Base-by-base conservation (phyloP, 2,888 invertebrate genomes). In the Oligia latruncula region DNA sequence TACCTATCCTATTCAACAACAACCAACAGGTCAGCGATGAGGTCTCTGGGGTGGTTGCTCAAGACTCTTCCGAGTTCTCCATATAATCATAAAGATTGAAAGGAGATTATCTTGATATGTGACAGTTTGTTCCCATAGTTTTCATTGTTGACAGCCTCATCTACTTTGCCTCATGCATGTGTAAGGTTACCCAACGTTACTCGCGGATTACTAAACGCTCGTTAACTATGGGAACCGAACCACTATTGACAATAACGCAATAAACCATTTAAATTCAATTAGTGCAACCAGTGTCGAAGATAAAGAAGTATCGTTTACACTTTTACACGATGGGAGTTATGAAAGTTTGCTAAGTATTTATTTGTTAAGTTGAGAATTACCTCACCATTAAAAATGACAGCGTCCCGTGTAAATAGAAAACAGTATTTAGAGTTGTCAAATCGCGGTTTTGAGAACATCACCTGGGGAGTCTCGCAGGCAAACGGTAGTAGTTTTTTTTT, bases 61-160 rank as follows among this genome's bases (percentile, higher is more conserved):
- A 67, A 85, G 62, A 68, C n/a, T 40, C 66, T 81, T 79, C 70
- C 29, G 62, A 84, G 40, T 80, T 46, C 23, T 62, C 13, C 43
- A n/a, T 60, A 29, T 46, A 70, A 84, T 73, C 60, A 78, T n/a
- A 29, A 64, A 46, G n/a, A 74, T 74, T 71, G 29, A 65, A 17
- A 52, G 17, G 17, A 58, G 82, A 85, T 67, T 64, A 76, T 71
- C 49, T 67, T 58, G 35, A 6, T 35, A 64, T 20, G 71, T 64
- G 60, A 17, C 60, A 9, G 67, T 65, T 75, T 46, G 70, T 79
- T 85, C 88, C 29, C 85, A 85, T 74, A 74, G 74, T 55, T 72
- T 52, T 65, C 74, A 85, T 85, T 87, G 88, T 85, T 80, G 67
- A 81, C 70, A 79, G 52, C 9, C 23, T 71, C 85, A 40, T 71